Evolutionary conservation across 2,888 invertebrate species (phyloP).

Genomic region (Tipula unca): DNA sequence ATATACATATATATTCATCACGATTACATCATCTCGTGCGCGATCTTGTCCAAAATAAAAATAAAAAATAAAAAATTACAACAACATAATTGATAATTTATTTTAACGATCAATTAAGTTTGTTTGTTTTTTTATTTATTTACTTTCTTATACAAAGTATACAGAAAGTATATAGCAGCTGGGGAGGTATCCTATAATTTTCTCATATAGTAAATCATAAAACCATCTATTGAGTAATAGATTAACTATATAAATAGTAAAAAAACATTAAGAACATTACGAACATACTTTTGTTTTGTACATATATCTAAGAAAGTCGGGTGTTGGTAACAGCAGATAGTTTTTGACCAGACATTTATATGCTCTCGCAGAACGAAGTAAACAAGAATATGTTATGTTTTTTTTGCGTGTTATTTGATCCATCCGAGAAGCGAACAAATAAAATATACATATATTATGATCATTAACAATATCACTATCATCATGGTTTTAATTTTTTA

Average conservation of each 20-base stretch:
- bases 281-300: too few relatives aligned
- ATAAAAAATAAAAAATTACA: neutral
- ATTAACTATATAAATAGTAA: too few relatives aligned
- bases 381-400: neutral
- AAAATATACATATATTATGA: neutral
- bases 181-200: too few relatives aligned
- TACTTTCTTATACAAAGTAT: too few relatives aligned
- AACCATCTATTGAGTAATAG: too few relatives aligned
- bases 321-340: too few relatives aligned
- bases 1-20: neutral
- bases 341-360: neutral
- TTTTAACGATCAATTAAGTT: slow-evolving; percentile 8
- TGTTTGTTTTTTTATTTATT: neutral
- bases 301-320: too few relatives aligned
- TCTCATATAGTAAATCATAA: too few relatives aligned
- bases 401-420: neutral
- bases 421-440: neutral
- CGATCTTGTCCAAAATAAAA: neutral
- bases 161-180: too few relatives aligned
- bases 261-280: too few relatives aligned
- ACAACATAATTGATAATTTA: slow-evolving; percentile 14
- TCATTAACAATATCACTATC: neutral
- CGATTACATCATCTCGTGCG: neutral
- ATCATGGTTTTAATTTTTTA: neutral
- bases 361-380: neutral